Base-by-base conservation (phyloP, 1,140 invertebrate genomes). In the Oreohelix idahoensis region DNA sequence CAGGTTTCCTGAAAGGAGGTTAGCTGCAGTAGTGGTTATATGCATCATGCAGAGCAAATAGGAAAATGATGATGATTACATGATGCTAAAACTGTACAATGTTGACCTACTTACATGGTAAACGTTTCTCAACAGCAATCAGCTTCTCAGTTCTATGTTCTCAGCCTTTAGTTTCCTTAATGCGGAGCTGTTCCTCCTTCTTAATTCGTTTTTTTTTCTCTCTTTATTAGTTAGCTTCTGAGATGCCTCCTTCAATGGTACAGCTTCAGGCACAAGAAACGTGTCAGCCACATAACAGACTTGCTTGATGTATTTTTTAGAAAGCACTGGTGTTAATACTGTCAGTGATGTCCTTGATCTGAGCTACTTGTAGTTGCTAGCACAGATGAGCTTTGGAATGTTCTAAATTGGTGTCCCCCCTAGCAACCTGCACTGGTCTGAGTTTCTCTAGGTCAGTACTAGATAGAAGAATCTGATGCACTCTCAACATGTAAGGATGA, bases 141-240 rank as follows among this genome's bases (percentile, higher is more conserved):
- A 90, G 86, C 77, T 88, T 90, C 77, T 91, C 89, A n/a, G n/a
- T 76, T 91, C 90, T 77, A 91, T 91, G 15, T 83, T 82, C 74
- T 87, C 81, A 35, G 39, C 81, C 83, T 83, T 90, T 35, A 90
- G 45, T 35, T 85, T 78, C n/a, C 82, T 86, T 86, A 81, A 83
- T 89, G 45, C 75, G 84, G 53, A 80, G 86, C 23, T 83, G 87
- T 63, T 88, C 90, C 36, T 83, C 70, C 73, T 88, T 88, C 79
- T 84, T 87, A 51, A 79, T 39, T n/a, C 26, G 36, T 49, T 45
- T n/a, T n/a, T n/a, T n/a, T n/a, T 85, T 51, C 35, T 75, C 69
- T 79, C 38, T 73, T n/a, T 23, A 49, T 39, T 35, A 32, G 26
- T 79, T 23, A 11, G 63, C 38, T 49, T 32, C n/a, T 42, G 29